These are phyloP conservation scores for Anableps anableps DNA, from an alignment of 2,797 vertebrate species.

Conservation along the genomic window DNA sequence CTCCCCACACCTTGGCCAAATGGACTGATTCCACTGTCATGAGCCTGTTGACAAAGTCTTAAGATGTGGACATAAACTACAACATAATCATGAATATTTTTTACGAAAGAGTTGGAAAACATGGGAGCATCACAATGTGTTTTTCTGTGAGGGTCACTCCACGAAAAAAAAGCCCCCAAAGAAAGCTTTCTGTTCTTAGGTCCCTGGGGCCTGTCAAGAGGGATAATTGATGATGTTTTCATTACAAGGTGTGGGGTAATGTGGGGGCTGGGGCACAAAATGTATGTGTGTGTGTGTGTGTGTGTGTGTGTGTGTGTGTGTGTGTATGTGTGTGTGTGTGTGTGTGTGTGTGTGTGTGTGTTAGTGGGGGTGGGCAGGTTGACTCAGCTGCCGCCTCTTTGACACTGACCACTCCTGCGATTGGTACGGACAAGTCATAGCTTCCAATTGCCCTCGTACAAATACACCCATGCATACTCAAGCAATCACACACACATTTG, in stretches of 20 bases:
- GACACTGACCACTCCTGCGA: conserved; percentile 81
- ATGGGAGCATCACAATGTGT: conserved; percentile 40
- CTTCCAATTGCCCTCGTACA: conserved; percentile 73
- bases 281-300: conserved; percentile 44
- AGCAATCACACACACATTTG: conserved; percentile 21
- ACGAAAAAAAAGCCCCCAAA: conserved; percentile 85
- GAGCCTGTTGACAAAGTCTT: conserved; percentile 66
- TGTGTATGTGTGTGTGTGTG: conserved; percentile 45
- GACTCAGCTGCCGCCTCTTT: conserved; percentile 87
- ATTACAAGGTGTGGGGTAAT: conserved; percentile 89
- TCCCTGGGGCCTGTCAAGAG: conserved; percentile 87
- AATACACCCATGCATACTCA: conserved; percentile 24
- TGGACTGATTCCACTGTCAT: conserved; percentile 51
- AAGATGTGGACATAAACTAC: conserved; percentile 74
- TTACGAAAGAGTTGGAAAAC: conserved; percentile 30
- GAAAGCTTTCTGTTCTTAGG: conserved; percentile 82
- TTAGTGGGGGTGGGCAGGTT: conserved; percentile 77
- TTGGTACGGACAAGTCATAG: conserved; percentile 79
- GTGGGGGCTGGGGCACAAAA: conserved; percentile 79
- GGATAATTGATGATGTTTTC: conserved; percentile 96
- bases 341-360: conserved; percentile 47
- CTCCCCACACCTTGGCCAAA: conserved; percentile 49
- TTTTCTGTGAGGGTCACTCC: conserved; percentile 70
- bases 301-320: conserved; percentile 49
- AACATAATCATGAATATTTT: background rate